These are phyloP conservation scores for Anagrus nilaparvatae DNA, from an alignment of 1,140 invertebrate genomes.

Conservation along the genomic window DNA sequence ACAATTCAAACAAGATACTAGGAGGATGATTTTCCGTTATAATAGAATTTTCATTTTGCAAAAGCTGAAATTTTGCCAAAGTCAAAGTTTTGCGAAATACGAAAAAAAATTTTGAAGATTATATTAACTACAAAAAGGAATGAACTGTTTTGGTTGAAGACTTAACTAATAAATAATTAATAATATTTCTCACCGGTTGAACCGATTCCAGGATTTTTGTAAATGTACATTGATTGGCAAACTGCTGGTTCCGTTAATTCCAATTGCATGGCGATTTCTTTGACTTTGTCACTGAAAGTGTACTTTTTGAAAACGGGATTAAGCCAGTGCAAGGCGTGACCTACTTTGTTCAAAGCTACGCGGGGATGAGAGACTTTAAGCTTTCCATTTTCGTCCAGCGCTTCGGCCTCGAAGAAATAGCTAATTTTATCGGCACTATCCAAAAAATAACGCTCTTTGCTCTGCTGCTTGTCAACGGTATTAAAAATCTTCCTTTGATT, in stretches of 20 bases:
- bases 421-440: slow-evolving; percentile 87
- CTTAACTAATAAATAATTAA: too few relatives aligned
- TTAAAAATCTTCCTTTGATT: slow-evolving; percentile 60
- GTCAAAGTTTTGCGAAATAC: too few relatives aligned
- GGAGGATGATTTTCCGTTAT: too few relatives aligned
- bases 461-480: slow-evolving; percentile 49
- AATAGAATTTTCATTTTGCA: too few relatives aligned
- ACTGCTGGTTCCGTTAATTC: slow-evolving; percentile 70
- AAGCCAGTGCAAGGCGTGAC: slow-evolving; percentile 83
- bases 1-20: too few relatives aligned
- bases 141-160: too few relatives aligned
- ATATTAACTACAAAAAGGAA: too few relatives aligned
- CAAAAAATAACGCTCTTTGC: slow-evolving; percentile 73
- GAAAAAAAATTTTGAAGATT: too few relatives aligned
- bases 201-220: slow-evolving; percentile 87
- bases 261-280: slow-evolving; percentile 62
- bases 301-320: slow-evolving; percentile 72
- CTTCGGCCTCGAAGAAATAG: slow-evolving; percentile 84
- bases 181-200: slow-evolving; percentile 73
- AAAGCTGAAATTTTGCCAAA: too few relatives aligned
- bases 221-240: slow-evolving; percentile 96
- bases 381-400: slow-evolving; percentile 63
- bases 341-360: slow-evolving; percentile 71
- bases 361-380: slow-evolving; percentile 60
- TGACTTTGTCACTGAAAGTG: slow-evolving; percentile 76